Evolutionary conservation across 2,888 invertebrate genomes (phyloP).

Genomic region (Pammene fasciana): DNA sequence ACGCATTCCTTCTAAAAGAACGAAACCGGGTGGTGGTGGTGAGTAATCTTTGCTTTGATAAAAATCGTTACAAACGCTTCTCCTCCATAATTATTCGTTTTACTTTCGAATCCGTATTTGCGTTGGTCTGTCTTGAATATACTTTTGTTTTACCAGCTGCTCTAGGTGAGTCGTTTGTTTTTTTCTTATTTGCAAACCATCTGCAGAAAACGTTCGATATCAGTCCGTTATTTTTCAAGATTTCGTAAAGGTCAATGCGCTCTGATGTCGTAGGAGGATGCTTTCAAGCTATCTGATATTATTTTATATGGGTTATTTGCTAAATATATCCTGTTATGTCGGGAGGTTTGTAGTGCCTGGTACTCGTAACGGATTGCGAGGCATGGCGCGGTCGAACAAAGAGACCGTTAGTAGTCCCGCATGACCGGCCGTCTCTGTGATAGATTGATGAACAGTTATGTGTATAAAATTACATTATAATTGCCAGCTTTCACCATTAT

Average conservation of each 20-base stretch:
- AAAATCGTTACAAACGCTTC: conserved; percentile 43
- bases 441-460: conserved; percentile 53
- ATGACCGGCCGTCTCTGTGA: conserved; percentile 38
- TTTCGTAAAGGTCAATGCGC: conserved; percentile 76
- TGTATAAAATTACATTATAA: conserved; percentile 55
- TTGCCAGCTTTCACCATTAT: conserved; percentile 48
- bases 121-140: conserved; percentile 36
- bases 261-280: conserved; percentile 58
- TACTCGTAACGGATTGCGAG: conserved; percentile 21
- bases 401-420: conserved; percentile 42
- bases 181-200: conserved; percentile 27
- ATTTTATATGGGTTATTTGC: conserved; percentile 52
- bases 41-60: conserved; percentile 63
- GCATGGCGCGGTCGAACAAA: conserved; percentile 41
- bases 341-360: conserved; percentile 6
- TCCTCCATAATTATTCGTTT: conserved; percentile 5
- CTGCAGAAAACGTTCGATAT: conserved; percentile 40
- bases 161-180: conserved; percentile 48
- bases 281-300: conserved; percentile 54
- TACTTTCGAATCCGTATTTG: conserved; percentile 1
- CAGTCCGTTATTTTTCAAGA: conserved; percentile 80
- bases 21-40: conserved; percentile 65
- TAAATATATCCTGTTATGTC: conserved; percentile 55
- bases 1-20: conserved; percentile 68
- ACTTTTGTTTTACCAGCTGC: conserved; percentile 37